Conservation (phyloP, 2,113 vertebrate genomes). For the Alouatta palliata region DNA sequence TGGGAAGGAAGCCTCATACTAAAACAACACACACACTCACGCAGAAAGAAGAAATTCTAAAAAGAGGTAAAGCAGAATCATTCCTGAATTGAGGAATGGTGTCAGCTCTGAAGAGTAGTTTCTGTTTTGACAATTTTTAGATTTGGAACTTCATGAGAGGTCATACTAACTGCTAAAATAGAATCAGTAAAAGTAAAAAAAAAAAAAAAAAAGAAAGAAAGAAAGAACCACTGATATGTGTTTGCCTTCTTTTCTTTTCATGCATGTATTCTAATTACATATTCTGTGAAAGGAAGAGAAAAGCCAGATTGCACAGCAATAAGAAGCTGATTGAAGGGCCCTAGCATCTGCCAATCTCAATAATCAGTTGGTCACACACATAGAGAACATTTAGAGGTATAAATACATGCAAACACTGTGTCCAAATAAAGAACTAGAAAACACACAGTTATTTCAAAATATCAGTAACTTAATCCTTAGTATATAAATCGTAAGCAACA, state of each 20-base stretch:
- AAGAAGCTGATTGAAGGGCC: constrained; percentile 35
- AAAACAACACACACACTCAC: constrained; percentile 68
- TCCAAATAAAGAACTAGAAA: constrained; percentile 54
- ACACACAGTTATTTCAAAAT: constrained; percentile 1
- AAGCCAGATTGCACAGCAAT: constrained; percentile 41
- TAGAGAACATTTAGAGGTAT: constrained; percentile 28
- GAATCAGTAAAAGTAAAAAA: background rate
- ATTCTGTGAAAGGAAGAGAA: constrained; percentile 41
- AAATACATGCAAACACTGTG: constrained; percentile 25
- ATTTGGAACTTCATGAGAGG: constrained; percentile 43
- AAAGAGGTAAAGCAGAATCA: constrained; percentile 63
- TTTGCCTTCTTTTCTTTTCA: constrained; percentile 47
- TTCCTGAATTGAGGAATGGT: constrained; percentile 25
- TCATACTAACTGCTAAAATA: constrained; percentile 46
- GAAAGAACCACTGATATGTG: background rate
- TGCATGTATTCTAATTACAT: constrained; percentile 41
- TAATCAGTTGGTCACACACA: constrained; percentile 26
- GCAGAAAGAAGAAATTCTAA: constrained; percentile 49
- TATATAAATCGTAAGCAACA: background rate
- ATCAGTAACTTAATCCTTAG: background rate
- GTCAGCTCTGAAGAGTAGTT: constrained; percentile 52
- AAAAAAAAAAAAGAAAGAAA: background rate
- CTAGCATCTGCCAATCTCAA: constrained; percentile 46
- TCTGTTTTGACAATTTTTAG: constrained; percentile 49
- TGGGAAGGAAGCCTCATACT: constrained; percentile 73